These are phyloP conservation scores for Morelia viridis DNA, from an alignment of 2,797 vertebrate species.

Conservation along the genomic window DNA sequence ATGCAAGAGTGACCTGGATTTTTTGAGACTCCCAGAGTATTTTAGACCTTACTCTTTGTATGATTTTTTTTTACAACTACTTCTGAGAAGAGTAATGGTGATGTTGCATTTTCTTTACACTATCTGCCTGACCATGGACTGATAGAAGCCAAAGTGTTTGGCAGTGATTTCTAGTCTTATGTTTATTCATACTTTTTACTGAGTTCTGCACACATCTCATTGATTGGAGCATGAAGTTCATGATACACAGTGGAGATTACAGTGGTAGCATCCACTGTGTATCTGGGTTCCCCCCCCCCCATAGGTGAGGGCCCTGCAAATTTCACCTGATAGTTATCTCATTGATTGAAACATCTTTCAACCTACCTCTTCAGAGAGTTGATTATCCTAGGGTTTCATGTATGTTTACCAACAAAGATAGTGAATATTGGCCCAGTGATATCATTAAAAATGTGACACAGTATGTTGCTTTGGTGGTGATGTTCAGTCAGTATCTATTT, in stretches of 20 bases:
- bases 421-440: neutral
- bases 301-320: neutral
- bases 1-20: neutral
- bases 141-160: neutral
- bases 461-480: neutral
- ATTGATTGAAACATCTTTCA: constrained; percentile 3
- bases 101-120: neutral
- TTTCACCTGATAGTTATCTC: neutral
- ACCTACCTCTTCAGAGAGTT: neutral
- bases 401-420: neutral
- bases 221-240: neutral
- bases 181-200: neutral
- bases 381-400: neutral
- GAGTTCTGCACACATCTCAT: neutral
- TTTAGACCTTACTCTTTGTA: neutral
- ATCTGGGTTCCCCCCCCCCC: neutral
- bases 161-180: neutral
- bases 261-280: neutral
- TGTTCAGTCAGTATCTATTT: neutral
- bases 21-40: neutral
- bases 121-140: neutral
- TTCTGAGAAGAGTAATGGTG: neutral
- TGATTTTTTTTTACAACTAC: neutral
- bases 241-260: neutral
- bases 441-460: neutral